A percentile compares a stretch with the other conserved stretches of the same genome.
These are phyloP conservation scores for Onthophagus sagittarius DNA, from an alignment of 2,888 invertebrate species.

Conservation along the genomic window DNA sequence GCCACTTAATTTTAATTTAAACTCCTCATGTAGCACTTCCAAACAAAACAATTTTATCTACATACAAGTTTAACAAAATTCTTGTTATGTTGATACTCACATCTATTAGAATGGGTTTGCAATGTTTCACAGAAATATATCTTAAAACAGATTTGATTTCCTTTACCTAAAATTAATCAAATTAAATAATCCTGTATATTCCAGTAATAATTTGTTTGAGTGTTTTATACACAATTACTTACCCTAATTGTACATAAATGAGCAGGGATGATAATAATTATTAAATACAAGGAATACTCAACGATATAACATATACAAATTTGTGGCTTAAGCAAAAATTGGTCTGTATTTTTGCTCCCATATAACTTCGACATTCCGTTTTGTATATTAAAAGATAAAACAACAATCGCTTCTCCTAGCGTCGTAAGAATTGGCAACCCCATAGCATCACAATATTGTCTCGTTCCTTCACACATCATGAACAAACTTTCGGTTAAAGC, in stretches of 20 bases:
- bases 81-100: neutral
- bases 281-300: neutral
- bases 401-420: neutral
- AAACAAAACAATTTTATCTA: constrained; percentile 10
- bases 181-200: too few relatives aligned
- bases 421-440: neutral
- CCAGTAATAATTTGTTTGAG: too few relatives aligned
- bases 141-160: neutral
- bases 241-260: constrained; percentile 3
- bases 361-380: constrained; percentile 16
- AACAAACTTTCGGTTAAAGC: neutral
- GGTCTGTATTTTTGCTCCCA: constrained; percentile 11
- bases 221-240: neutral
- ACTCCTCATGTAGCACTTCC: constrained; percentile 17
- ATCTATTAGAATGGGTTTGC: neutral
- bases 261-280: constrained; percentile 2
- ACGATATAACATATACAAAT: neutral
- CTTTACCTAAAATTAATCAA: neutral
- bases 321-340: constrained; percentile 1
- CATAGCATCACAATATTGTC: neutral
- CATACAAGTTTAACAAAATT: neutral
- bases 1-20: constrained; percentile 16
- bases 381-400: constrained; percentile 12
- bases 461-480: neutral
- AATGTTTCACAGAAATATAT: neutral